A percentile compares a stretch with the other conserved stretches of the same genome.
Conservation (phyloP, 2,113 vertebrate species). For the Stomatorhinus ivindoensis region DNA sequence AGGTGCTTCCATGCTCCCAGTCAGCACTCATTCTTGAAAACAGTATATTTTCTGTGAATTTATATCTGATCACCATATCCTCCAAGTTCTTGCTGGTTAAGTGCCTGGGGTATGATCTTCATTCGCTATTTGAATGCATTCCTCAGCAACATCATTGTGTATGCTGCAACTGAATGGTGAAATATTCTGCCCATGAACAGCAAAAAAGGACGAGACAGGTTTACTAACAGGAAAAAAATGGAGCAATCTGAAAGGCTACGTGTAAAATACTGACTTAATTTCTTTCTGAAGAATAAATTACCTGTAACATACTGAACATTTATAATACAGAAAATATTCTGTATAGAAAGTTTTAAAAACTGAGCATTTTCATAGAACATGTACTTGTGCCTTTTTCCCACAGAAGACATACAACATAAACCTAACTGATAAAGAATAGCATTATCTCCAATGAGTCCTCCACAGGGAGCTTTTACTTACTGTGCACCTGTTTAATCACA, state of each 20-base stretch:
- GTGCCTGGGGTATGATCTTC: background rate
- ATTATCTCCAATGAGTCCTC: background rate
- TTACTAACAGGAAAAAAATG: slow-evolving; percentile 2
- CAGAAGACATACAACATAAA: background rate
- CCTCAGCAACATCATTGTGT: background rate
- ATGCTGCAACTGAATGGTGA: background rate
- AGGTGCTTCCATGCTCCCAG: background rate
- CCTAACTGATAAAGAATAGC: background rate
- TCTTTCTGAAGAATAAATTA: background rate
- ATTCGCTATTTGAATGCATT: background rate
- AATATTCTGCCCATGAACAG: background rate
- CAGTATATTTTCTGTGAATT: background rate
- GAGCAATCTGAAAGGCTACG: background rate
- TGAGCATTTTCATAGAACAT: background rate
- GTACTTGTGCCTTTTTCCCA: background rate
- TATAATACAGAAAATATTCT: background rate
- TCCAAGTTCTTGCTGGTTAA: background rate
- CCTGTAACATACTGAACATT: background rate
- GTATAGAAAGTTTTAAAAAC: background rate
- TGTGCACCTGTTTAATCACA: background rate
- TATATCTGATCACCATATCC: background rate
- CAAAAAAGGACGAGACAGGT: background rate
- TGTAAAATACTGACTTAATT: background rate
- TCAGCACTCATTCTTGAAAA: background rate
- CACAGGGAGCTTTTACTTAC: background rate